Evolutionary conservation across 2,888 invertebrate genomes (phyloP).

Genomic region (Synergus umbraculus): DNA sequence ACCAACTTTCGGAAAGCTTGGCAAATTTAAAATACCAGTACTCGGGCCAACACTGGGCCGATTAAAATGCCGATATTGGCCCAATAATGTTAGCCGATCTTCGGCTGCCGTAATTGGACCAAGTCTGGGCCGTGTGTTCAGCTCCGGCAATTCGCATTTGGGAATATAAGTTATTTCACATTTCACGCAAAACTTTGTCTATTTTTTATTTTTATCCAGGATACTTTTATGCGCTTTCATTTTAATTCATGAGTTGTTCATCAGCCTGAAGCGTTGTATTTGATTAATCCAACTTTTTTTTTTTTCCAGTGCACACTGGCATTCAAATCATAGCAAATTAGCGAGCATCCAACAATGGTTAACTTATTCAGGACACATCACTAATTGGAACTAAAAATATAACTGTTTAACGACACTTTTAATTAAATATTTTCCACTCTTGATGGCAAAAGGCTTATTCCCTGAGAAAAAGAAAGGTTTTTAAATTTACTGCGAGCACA

Average conservation of each 20-base stretch:
- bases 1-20: too few species aligned
- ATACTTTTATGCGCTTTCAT: neutral
- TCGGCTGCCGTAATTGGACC: too few species aligned
- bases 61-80: too few species aligned
- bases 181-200: neutral
- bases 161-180: neutral
- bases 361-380: constrained; percentile 13
- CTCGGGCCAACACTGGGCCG: too few species aligned
- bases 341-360: constrained; percentile 4
- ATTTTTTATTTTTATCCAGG: neutral
- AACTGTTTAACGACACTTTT: constrained; percentile 5
- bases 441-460: neutral
- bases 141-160: too few species aligned
- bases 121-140: too few species aligned
- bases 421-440: constrained; percentile 10
- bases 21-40: too few species aligned
- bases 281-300: constrained; percentile 5
- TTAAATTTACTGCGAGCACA: neutral
- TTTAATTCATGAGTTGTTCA: neutral
- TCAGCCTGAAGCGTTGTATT: constrained; percentile 1
- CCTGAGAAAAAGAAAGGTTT: neutral
- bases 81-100: too few species aligned
- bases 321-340: constrained; percentile 22
- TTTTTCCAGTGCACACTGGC: neutral
- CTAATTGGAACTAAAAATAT: constrained; percentile 23